A percentile compares a stretch with the other conserved stretches of the same genome.
These are phyloP conservation scores for Corvus cornix DNA, from an alignment of 2,113 vertebrate genomes.

Conservation along the genomic window DNA sequence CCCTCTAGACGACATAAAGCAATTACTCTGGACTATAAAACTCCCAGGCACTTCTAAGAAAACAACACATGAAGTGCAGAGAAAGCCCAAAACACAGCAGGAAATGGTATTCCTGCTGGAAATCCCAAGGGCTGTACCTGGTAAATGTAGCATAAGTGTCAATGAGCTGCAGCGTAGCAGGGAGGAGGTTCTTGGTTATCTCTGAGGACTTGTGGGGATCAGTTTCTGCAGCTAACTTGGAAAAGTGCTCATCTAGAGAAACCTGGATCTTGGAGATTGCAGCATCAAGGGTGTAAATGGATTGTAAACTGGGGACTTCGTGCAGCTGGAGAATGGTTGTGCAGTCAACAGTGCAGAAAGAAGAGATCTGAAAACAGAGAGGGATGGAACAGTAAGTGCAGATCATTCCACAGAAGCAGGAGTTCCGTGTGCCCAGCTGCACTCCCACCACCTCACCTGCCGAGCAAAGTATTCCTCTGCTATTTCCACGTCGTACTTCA, in stretches of 20 bases:
- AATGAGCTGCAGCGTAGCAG: constrained; percentile 91
- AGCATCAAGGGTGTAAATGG: constrained; percentile 94
- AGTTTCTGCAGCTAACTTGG: constrained; percentile 90
- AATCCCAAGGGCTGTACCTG: constrained; percentile 69
- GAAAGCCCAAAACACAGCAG: not conserved
- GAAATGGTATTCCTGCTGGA: not conserved
- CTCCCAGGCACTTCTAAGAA: not conserved
- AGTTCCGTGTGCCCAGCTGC: accelerated
- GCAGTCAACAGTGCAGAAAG: constrained; percentile 88
- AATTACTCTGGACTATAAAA: not conserved
- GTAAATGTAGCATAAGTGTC: constrained; percentile 91
- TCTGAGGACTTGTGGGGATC: constrained; percentile 90
- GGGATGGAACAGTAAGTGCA: not conserved
- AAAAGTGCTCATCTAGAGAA: constrained; percentile 94
- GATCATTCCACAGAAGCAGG: not conserved
- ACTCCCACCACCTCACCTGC: constrained; percentile 76
- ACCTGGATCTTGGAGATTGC: constrained; percentile 98
- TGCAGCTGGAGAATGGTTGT: constrained; percentile 87
- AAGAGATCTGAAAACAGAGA: constrained; percentile 85
- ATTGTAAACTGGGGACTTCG: constrained; percentile 92
- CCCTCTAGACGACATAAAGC: not conserved
- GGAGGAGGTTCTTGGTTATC: constrained; percentile 94
- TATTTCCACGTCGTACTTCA: constrained; percentile 94
- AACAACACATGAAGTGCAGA: not conserved
- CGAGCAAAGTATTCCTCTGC: constrained; percentile 97